Conservation (phyloP, 2,113 vertebrate genomes). For the Onychostoma macrolepis region DNA sequence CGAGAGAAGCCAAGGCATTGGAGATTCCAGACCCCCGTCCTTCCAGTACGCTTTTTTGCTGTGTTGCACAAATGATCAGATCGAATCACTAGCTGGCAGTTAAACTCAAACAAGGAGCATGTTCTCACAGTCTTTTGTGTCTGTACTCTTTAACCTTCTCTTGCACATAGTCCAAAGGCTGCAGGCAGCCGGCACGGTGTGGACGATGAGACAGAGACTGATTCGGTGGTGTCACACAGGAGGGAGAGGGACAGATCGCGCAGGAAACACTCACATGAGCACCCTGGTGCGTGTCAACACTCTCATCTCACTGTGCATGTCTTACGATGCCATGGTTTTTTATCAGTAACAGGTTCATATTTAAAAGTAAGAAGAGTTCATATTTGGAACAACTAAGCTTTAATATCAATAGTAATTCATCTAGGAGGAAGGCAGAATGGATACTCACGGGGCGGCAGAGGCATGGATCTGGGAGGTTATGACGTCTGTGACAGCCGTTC, state of each 20-base stretch:
- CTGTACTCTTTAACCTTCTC: not conserved
- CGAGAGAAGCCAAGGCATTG: constrained; percentile 94
- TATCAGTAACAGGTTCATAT: not conserved
- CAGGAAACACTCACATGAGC: constrained; percentile 78
- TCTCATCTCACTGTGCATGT: not conserved
- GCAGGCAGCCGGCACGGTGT: constrained; percentile 90
- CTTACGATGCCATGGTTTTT: not conserved
- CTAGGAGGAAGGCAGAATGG: constrained; percentile 75
- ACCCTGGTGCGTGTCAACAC: constrained; percentile 52
- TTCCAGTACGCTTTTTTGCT: constrained; percentile 87
- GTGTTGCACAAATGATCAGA: not conserved
- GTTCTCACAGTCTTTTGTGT: constrained; percentile 1
- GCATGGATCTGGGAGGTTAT: constrained; percentile 82
- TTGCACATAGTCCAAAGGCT: constrained; percentile 83
- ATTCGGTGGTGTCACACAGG: constrained; percentile 86
- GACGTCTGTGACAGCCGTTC: constrained; percentile 92
- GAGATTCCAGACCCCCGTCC: constrained; percentile 95
- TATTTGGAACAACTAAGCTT: not conserved
- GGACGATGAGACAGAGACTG: constrained; percentile 95
- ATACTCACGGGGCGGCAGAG: constrained; percentile 76
- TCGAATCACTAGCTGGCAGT: not conserved
- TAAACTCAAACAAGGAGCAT: too few relatives aligned
- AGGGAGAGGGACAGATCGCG: constrained; percentile 82
- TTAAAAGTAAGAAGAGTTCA: not conserved
- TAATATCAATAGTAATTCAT: not conserved